phyloP scores from a whole-genome alignment of 2,888 invertebrate species.

The Mamestra brassicae region DNA sequence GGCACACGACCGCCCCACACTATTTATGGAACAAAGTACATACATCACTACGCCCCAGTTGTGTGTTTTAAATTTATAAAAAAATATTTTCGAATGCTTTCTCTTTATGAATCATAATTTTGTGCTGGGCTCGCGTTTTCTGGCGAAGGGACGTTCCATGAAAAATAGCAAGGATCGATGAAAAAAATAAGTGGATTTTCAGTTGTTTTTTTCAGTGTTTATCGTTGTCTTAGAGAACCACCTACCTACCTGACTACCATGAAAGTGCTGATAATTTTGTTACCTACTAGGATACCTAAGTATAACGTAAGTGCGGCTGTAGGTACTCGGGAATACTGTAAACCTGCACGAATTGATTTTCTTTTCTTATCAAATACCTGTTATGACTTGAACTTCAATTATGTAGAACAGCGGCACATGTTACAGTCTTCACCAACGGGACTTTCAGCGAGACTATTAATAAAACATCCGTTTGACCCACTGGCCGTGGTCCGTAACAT shows the following conservation, averaged over 20 bases:
- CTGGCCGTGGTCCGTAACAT: constrained; percentile 61
- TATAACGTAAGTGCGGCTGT: background rate
- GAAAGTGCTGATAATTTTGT: background rate
- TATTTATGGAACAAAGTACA: constrained; percentile 82
- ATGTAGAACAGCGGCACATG: background rate
- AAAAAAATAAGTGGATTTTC: background rate
- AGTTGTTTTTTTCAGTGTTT: too few species aligned
- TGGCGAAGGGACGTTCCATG: background rate
- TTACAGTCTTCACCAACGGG: constrained; percentile 35
- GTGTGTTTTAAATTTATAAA: constrained; percentile 67
- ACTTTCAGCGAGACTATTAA: constrained; percentile 49
- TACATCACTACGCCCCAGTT: constrained; percentile 64
- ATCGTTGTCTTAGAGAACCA: too few species aligned
- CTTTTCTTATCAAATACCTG: background rate
- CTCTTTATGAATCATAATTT: constrained; percentile 57
- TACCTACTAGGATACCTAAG: background rate
- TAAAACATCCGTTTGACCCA: constrained; percentile 67
- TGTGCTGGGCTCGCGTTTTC: constrained; percentile 2
- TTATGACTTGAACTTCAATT: background rate
- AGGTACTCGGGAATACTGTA: background rate
- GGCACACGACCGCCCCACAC: constrained; percentile 84
- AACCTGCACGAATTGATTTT: background rate
- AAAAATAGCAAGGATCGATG: background rate
- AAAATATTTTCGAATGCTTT: constrained; percentile 55
- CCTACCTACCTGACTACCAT: too few species aligned